These are phyloP conservation scores for Orchestes rusci DNA, from an alignment of 2,888 invertebrate species.

Conservation along the genomic window DNA sequence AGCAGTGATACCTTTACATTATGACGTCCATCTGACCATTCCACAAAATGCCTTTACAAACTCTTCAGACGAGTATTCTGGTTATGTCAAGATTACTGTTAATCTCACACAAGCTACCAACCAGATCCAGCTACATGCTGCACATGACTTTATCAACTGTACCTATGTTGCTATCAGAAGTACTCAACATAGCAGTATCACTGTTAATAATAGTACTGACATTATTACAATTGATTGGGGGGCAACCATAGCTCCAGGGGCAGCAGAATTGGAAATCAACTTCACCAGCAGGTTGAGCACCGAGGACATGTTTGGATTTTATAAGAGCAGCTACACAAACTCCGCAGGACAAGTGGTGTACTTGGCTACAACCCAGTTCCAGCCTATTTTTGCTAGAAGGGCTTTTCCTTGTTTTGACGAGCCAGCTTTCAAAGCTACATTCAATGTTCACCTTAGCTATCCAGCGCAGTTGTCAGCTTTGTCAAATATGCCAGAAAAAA, in stretches of 20 bases:
- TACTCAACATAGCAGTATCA: constrained; percentile 10
- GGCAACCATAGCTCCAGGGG: not conserved
- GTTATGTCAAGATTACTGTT: constrained; percentile 17
- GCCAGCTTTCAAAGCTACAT: constrained; percentile 28
- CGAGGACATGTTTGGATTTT: constrained; percentile 28
- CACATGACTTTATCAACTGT: constrained; percentile 22
- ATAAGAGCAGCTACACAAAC: constrained; percentile 27
- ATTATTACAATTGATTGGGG: constrained; percentile 15
- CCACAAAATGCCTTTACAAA: constrained; percentile 15
- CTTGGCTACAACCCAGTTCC: constrained; percentile 30
- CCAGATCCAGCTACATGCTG: constrained; percentile 21
- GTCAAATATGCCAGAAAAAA: constrained; percentile 21
- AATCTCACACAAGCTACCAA: constrained; percentile 3
- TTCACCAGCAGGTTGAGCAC: constrained; percentile 25
- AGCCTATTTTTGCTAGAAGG: constrained; percentile 26
- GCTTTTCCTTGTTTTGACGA: constrained; percentile 32
- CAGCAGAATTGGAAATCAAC: constrained; percentile 7
- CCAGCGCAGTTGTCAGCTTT: constrained; percentile 21
- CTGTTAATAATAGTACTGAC: constrained; percentile 19
- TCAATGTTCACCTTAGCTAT: constrained; percentile 22
- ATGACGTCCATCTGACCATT: constrained; percentile 19
- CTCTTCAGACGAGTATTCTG: constrained; percentile 14
- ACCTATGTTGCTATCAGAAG: constrained; percentile 10
- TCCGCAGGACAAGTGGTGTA: constrained; percentile 18
- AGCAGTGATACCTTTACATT: constrained; percentile 17